These are phyloP conservation scores for Aphelenchoides avenae DNA, from an alignment of 1,140 invertebrate species.

Conservation along the genomic window DNA sequence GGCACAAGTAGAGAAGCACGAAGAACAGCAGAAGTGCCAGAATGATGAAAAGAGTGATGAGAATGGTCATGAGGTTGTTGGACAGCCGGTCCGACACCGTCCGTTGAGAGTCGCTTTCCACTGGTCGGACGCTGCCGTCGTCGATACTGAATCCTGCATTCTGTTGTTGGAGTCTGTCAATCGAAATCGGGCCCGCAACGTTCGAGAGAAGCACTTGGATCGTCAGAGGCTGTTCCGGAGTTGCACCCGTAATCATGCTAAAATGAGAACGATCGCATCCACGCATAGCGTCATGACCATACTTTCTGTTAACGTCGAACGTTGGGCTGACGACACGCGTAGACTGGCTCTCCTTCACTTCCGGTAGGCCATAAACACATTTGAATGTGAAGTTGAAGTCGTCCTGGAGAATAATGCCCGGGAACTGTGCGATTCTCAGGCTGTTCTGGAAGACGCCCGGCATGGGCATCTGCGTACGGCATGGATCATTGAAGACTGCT, in stretches of 20 bases:
- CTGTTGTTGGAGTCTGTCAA: too few species aligned
- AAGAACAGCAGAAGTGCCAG: constrained; percentile 27
- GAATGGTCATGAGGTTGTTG: constrained; percentile 34
- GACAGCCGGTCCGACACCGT: too few species aligned
- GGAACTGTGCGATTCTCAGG: constrained; percentile 43
- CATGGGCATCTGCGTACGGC: constrained; percentile 29
- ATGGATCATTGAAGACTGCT: constrained; percentile 43
- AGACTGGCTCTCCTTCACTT: constrained; percentile 14
- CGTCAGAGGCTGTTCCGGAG: too few species aligned
- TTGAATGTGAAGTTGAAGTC: constrained; percentile 52
- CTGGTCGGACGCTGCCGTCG: too few species aligned
- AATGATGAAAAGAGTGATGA: constrained; percentile 22
- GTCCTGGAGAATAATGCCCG: constrained; percentile 39
- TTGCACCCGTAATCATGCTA: neutral
- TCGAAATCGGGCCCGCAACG: too few species aligned
- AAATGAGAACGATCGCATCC: neutral
- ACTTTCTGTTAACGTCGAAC: constrained; percentile 18
- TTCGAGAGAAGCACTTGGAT: too few species aligned
- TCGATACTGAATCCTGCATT: too few species aligned
- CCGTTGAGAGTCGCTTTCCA: too few species aligned
- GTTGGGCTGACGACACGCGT: constrained; percentile 9
- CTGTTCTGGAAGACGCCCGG: constrained; percentile 45
- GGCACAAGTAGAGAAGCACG: constrained; percentile 25
- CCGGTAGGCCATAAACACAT: constrained; percentile 38
- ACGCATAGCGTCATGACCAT: neutral